Evolutionary conservation across 2,888 invertebrate genomes (phyloP).

Genomic region (Rotaria magnacalcarata): DNA sequence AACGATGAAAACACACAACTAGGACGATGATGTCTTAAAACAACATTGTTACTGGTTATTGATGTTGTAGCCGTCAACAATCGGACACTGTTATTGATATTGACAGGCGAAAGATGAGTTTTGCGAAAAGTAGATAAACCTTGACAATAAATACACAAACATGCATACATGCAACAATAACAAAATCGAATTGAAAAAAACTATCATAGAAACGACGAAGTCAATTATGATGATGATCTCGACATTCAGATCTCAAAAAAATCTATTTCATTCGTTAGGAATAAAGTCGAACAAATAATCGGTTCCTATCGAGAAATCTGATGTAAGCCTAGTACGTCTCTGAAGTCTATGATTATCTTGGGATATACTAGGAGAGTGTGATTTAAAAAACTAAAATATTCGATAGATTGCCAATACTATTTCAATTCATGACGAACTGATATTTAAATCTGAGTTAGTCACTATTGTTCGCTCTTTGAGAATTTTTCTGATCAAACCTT

Average conservation of each 20-base stretch:
- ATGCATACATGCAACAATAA: constrained; percentile 15
- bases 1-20: constrained; percentile 10
- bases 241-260: neutral
- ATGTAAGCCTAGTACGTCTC: too few species aligned
- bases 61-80: neutral
- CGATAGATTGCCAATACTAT: too few species aligned
- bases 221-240: neutral
- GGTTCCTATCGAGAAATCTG: too few species aligned
- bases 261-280: neutral
- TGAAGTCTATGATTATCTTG: too few species aligned
- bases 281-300: too few species aligned
- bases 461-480: too few species aligned
- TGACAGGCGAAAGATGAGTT: constrained; percentile 26
- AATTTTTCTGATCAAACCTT: too few species aligned
- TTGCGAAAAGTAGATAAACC: constrained; percentile 18
- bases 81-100: neutral
- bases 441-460: too few species aligned
- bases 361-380: too few species aligned
- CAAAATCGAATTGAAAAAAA: neutral
- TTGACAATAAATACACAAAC: constrained; percentile 17
- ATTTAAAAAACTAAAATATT: too few species aligned
- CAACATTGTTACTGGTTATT: constrained; percentile 3
- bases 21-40: constrained; percentile 18
- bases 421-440: too few species aligned
- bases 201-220: neutral